Base-by-base conservation (phyloP, 2,113 vertebrate genomes). In the Haliaeetus leucogaster region DNA sequence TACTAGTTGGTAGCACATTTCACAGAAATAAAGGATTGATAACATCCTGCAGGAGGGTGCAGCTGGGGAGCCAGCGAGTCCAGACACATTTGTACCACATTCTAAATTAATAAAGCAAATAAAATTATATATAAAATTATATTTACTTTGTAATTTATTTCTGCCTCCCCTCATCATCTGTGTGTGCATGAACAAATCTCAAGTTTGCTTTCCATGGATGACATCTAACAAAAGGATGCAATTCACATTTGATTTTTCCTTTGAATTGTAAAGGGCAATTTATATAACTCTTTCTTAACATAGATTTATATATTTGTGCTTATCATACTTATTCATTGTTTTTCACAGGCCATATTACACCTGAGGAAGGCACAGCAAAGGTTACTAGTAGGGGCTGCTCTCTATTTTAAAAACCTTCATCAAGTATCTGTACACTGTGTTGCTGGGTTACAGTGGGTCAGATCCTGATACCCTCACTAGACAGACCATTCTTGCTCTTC, bases 21-120 rank as follows among this genome's bases (percentile, higher is more conserved):
- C 58, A 27, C 66, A 67, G 72, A 96, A 87, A 73, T 58, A 96
- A 38, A 42, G n/a, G 67, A 86, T 90, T 88, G 59, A 91, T 92
- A 86, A 47, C 84, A 68, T 93, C 72, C 86, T 96, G 89, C 58
- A 52, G 61, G 82, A 87, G 9, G 14, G 53, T 94, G 58, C 84
- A 94, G 61, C 90, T 70, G 70, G 86, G 84, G 78, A 96, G 89
- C 84, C 86, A 56, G 88, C 92, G 78, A 78, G 70, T 87, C 95
- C 94, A 96, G 94, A 67, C 85, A 95, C 52, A 30, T 38, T 45
- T 70, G 89, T 92, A 95, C 53, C 62, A 68, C 62, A 36, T 70
- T 91, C 79, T 73, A 92, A 90, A 97, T 94, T 94, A 96, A 96
- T 95, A 97, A 94, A 95, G 76, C 82, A 93, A 97, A 96, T 91